Conservation (phyloP, 2,888 invertebrate genomes). For the Dryobota labecula region DNA sequence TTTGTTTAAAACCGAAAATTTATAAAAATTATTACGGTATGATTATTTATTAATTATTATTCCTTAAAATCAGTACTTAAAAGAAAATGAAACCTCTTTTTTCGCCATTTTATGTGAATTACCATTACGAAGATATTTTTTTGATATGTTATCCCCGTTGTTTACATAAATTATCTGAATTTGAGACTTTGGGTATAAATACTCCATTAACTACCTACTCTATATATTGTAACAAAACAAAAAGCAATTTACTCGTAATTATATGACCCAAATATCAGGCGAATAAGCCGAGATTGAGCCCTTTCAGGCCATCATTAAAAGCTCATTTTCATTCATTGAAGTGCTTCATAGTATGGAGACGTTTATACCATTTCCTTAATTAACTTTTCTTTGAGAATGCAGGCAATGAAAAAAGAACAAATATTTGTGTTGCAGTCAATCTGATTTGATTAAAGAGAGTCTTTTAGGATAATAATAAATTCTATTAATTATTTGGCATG, state of each 20-base stretch:
- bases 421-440: background rate
- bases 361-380: slow-evolving; percentile 28
- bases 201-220: slow-evolving; percentile 36
- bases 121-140: too few relatives aligned
- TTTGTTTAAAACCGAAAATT: too few relatives aligned
- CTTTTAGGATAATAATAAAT: too few relatives aligned
- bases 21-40: too few relatives aligned
- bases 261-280: slow-evolving; percentile 68
- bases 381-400: slow-evolving; percentile 13
- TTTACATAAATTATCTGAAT: too few relatives aligned
- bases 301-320: slow-evolving; percentile 71
- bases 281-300: slow-evolving; percentile 68
- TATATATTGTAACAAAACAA: slow-evolving; percentile 50
- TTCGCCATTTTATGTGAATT: too few relatives aligned
- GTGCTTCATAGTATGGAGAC: slow-evolving; percentile 52
- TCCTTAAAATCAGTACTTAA: too few relatives aligned
- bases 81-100: too few relatives aligned
- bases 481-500: background rate
- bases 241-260: slow-evolving; percentile 68
- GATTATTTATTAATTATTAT: too few relatives aligned
- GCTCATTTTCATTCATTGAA: slow-evolving; percentile 73
- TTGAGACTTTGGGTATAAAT: too few relatives aligned
- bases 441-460: background rate
- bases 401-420: background rate
- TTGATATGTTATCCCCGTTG: too few relatives aligned